Evolutionary conservation across 2,113 vertebrate species (phyloP).

Genomic region (Indicator indicator): DNA sequence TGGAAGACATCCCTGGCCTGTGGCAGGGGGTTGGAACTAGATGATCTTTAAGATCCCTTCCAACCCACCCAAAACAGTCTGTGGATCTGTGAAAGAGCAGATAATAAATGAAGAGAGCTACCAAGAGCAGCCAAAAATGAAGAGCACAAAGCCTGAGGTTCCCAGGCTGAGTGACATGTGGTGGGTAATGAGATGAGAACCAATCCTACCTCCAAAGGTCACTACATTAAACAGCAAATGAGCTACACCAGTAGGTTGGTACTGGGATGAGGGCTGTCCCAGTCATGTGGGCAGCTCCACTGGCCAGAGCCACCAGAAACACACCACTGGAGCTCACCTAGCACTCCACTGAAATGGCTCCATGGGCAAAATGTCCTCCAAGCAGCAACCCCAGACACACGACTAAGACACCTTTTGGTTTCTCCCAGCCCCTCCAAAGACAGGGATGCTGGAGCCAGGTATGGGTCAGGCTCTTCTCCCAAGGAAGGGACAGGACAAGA

Average conservation of each 20-base stretch:
- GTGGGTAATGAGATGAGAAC: neutral
- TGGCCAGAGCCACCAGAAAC: neutral
- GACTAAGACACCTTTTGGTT: neutral
- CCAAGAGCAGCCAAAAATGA: neutral
- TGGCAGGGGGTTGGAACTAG: too few relatives aligned
- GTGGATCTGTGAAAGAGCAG: too few relatives aligned
- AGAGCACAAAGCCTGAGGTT: neutral
- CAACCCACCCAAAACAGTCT: too few relatives aligned
- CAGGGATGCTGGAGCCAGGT: neutral
- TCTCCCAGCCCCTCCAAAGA: neutral
- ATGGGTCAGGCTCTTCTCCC: too few relatives aligned
- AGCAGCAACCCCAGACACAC: neutral
- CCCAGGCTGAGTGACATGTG: neutral
- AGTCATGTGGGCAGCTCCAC: neutral
- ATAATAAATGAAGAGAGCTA: too few relatives aligned
- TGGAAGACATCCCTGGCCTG: too few relatives aligned
- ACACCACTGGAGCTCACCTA: neutral
- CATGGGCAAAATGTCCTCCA: neutral
- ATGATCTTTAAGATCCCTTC: too few relatives aligned
- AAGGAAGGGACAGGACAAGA: too few relatives aligned
- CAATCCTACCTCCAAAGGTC: neutral
- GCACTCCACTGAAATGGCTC: neutral
- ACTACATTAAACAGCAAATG: neutral
- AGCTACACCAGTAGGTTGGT: neutral
- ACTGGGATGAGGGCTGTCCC: neutral